Base-by-base conservation (phyloP, 92 coral and sea anemone species). In the Heliopora coerulea region DNA sequence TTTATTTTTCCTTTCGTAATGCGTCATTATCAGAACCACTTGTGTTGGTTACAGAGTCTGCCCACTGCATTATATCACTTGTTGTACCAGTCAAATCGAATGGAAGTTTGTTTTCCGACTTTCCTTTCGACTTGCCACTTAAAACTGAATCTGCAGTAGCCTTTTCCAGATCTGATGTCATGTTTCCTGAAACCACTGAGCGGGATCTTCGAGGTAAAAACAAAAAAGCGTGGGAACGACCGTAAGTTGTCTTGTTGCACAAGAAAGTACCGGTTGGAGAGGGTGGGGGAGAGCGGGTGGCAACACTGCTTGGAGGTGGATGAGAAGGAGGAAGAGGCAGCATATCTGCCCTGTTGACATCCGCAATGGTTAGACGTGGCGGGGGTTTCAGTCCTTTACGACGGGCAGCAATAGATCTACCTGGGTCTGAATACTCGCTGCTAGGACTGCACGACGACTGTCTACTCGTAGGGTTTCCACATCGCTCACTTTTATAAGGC, bases 61-160 rank as follows among this genome's bases (percentile, higher is more conserved):
- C 99, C 99, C 99, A 95, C 60, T 95, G 99, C 99, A 95, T 95
- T 60, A 95, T 95, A 67, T 95, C 99, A 62, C 99, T 95, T 18
- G 99, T 95, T 24, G 90, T 95, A 33, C 99, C 99, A 59, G 91
- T 97, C 52, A 95, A 85, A 33, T 95, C 99, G 35, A 95, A 90
- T 19, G 99, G 99, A 24, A 95, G 80, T 84, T 72, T 90, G 84
- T 48, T 83, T 75, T 72, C 86, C 64, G 76, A 83, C 74, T 72
- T 86, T 84, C 87, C 85, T 90, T 54, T 52, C 1, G 77, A 70
- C 54, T 70, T 70, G 15, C 77, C 77, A 39, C 77, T 70, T 15
- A 56, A 39, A 32, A 70, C 77, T 27, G 77, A 56, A 24, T 78
- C 83, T 6, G 83, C 83, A 63, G 74, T 78, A 29, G 83, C 83